phyloP scores from a whole-genome alignment of 1,140 invertebrate genomes.

The Drosophila navojoa region DNA sequence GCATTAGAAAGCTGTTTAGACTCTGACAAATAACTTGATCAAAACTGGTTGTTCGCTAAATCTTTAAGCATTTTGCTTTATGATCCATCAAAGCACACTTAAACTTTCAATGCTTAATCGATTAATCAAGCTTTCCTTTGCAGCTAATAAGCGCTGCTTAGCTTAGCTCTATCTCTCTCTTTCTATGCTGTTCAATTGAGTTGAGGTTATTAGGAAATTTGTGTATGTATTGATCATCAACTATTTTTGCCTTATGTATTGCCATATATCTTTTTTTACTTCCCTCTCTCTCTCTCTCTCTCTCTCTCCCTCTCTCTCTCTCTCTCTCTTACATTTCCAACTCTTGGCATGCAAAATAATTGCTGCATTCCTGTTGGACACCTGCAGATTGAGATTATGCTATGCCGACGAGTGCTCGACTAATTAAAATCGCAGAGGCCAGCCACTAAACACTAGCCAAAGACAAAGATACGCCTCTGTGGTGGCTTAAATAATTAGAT shows the following conservation, averaged over 20 bases:
- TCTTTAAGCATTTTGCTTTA: no score
- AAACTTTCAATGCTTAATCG: no score
- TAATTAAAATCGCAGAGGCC: conserved; percentile 57
- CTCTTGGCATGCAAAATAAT: not conserved
- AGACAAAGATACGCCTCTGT: conserved; percentile 6
- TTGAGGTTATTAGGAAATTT: no score
- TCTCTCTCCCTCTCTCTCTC: not conserved
- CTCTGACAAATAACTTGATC: no score
- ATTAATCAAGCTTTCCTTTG: no score
- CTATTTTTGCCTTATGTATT: no score
- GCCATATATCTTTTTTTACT: no score
- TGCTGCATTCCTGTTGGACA: not conserved
- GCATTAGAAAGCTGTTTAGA: no score
- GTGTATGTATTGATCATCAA: no score
- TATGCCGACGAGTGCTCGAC: conserved; percentile 54
- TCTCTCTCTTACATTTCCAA: not conserved
- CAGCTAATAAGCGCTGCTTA: no score
- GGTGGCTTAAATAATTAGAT: conserved; percentile 44
- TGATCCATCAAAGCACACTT: no score
- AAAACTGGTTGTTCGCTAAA: no score
- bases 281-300: not conserved
- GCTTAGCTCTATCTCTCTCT: not conserved
- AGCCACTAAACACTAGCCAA: not conserved
- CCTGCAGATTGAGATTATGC: conserved; percentile 41
- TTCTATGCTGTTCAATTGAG: not conserved